These are phyloP conservation scores for Drosophila trapezifrons DNA, from an alignment of 1,140 invertebrate genomes.

Conservation along the genomic window DNA sequence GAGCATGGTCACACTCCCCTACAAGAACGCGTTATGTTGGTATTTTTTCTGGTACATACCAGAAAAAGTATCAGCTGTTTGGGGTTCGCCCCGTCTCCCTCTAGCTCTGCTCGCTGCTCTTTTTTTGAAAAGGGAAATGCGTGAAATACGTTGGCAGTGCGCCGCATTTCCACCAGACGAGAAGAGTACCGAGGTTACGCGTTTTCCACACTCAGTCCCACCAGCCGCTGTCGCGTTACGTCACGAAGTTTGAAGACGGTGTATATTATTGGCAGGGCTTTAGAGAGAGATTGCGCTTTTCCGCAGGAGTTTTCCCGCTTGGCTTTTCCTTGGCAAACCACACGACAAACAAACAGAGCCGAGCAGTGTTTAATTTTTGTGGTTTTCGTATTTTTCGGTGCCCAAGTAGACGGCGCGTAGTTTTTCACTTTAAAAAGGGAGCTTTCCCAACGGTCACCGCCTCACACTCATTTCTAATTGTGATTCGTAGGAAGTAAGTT, in stretches of 20 bases:
- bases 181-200: constrained; percentile 27
- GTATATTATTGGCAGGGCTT: constrained; percentile 1
- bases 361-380: constrained; percentile 5
- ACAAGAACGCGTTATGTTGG: constrained; percentile 2
- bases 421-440: constrained; percentile 38
- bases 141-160: constrained; percentile 26
- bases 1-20: constrained; percentile 2
- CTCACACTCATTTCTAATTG: constrained; percentile 74
- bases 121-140: constrained; percentile 42
- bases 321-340: background rate
- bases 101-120: constrained; percentile 7
- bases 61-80: constrained; percentile 10
- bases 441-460: constrained; percentile 30
- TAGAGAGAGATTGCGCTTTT: constrained; percentile 14
- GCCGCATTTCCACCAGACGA: constrained; percentile 31
- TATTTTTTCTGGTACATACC: constrained; percentile 14
- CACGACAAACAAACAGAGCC: background rate
- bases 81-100: constrained; percentile 1
- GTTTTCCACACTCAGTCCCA: constrained; percentile 33
- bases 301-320: constrained; percentile 18
- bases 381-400: constrained; percentile 11
- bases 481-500: constrained; percentile 80
- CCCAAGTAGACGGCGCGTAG: constrained; percentile 45
- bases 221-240: constrained; percentile 38
- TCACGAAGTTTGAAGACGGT: constrained; percentile 22